These are phyloP conservation scores for Saguinus midas DNA, from an alignment of 2,113 vertebrate genomes.

Conservation along the genomic window DNA sequence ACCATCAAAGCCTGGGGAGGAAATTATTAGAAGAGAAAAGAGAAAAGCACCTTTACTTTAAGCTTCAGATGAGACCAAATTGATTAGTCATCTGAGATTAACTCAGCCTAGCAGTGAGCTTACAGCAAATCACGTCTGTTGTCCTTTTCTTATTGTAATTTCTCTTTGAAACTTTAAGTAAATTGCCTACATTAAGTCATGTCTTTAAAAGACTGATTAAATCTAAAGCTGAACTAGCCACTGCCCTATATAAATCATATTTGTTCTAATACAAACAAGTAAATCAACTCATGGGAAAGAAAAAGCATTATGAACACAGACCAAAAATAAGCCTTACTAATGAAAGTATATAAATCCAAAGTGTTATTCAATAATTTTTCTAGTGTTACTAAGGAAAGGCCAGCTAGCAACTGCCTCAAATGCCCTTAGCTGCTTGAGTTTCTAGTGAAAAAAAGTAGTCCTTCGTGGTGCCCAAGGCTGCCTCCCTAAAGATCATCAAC, in stretches of 20 bases:
- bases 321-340: not conserved
- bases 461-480: rapidly evolving
- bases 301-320: not conserved
- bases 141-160: constrained; percentile 43
- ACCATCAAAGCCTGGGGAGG: constrained; percentile 74
- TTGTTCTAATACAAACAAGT: constrained; percentile 31
- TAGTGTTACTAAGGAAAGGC: not conserved
- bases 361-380: not conserved
- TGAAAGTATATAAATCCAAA: not conserved
- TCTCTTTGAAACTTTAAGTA: constrained; percentile 19
- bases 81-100: constrained; percentile 49
- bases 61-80: constrained; percentile 73
- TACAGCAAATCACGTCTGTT: not conserved
- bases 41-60: constrained; percentile 71
- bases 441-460: not conserved
- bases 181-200: constrained; percentile 1
- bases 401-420: not conserved
- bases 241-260: not conserved
- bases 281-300: constrained; percentile 7
- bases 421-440: not conserved
- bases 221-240: not conserved
- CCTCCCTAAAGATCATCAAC: too few species aligned
- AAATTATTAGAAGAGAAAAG: constrained; percentile 68
- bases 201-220: not conserved
- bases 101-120: not conserved